Evolutionary conservation across 2,797 vertebrate genomes (phyloP).

Genomic region (Xenopus petersii): DNA sequence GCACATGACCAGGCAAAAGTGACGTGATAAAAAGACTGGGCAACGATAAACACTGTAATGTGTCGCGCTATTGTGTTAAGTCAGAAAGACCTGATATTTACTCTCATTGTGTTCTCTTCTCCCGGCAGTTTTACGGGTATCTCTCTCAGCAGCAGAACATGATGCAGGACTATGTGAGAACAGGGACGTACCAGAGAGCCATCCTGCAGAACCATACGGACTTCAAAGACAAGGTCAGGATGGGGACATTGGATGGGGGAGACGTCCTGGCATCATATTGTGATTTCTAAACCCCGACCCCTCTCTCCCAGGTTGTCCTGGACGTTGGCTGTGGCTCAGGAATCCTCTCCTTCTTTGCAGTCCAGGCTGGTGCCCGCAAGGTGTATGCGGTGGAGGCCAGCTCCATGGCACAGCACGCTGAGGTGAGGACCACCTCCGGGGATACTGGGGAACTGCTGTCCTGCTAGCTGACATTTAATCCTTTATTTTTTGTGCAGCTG

Average conservation of each 20-base stretch:
- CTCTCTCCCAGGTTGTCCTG: conserved; percentile 77
- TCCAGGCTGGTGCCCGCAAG: conserved; percentile 90
- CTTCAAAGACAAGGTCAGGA: conserved; percentile 90
- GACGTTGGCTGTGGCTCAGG: conserved; percentile 95
- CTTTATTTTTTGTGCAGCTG: conserved; percentile 63
- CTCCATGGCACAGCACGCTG: conserved; percentile 94
- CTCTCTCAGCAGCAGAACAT: conserved; percentile 98
- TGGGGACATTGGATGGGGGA: too few relatives aligned
- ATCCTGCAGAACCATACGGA: conserved; percentile 95
- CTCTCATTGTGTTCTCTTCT: background rate
- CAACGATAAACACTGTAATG: too few relatives aligned
- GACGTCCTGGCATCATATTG: background rate
- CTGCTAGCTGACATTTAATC: too few relatives aligned
- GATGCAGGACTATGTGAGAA: conserved; percentile 98
- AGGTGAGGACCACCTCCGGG: conserved; percentile 66
- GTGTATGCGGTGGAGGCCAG: conserved; percentile 95
- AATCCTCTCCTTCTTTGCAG: conserved; percentile 93
- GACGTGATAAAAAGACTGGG: too few relatives aligned
- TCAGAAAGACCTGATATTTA: too few relatives aligned
- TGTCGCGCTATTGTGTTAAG: too few relatives aligned
- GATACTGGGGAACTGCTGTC: background rate
- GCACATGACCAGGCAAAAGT: too few relatives aligned
- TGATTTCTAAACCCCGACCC: too few relatives aligned
- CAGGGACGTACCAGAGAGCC: conserved; percentile 92
- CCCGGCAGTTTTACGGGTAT: conserved; percentile 90